Conservation (phyloP, 2,888 invertebrate species). For the Acleris laterana region DNA sequence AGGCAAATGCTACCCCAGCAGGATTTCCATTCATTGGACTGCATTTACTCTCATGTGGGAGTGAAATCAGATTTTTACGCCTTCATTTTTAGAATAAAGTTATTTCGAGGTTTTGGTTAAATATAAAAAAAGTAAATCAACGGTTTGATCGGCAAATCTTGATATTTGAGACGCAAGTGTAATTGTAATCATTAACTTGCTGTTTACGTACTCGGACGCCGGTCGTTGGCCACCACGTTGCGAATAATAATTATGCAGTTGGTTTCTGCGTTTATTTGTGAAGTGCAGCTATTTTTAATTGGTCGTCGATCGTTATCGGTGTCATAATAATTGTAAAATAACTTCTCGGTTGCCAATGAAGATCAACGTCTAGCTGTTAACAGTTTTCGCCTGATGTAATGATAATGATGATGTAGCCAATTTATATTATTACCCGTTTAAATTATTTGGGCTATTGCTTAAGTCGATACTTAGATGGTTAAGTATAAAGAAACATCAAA, state of each 20-base stretch:
- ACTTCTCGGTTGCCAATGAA: no score
- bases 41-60: constrained; percentile 40
- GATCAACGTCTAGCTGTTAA: no score
- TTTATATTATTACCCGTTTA: background rate
- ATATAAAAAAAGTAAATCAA: background rate
- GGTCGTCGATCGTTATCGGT: background rate
- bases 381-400: no score
- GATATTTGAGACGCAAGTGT: constrained; percentile 2
- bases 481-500: constrained; percentile 6
- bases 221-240: constrained; percentile 16
- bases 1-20: constrained; percentile 54
- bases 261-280: background rate
- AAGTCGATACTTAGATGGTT: background rate
- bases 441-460: background rate
- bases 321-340: background rate
- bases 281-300: constrained; percentile 3
- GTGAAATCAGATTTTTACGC: background rate
- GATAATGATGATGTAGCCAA: no score
- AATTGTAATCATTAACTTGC: constrained; percentile 15
- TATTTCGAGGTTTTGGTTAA: background rate
- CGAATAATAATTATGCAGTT: constrained; percentile 6
- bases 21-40: constrained; percentile 47
- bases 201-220: constrained; percentile 1
- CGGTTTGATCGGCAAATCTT: background rate
- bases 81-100: background rate